Evolutionary conservation across 2,797 vertebrate genomes (phyloP).

Genomic region (Trachops cirrhosus): DNA sequence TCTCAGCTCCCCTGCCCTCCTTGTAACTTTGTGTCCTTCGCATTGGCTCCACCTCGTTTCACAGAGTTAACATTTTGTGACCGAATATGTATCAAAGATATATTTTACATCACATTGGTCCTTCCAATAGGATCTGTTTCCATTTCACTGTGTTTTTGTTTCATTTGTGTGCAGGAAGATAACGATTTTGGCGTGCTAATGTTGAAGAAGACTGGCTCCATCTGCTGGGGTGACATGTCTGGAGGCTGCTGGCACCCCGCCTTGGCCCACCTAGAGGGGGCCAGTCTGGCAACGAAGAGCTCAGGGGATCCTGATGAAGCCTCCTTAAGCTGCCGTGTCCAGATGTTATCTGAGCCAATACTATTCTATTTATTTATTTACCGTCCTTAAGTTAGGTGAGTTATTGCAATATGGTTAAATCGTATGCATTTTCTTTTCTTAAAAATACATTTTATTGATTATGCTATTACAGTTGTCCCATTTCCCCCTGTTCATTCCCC

Average conservation of each 20-base stretch:
- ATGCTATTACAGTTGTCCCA: too few relatives aligned
- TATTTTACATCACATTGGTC: not conserved
- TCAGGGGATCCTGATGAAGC: not conserved
- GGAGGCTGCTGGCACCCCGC: not conserved
- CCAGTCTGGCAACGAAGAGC: not conserved
- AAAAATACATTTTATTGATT: too few relatives aligned
- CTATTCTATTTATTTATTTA: not conserved
- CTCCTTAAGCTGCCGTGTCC: not conserved
- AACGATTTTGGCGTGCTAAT: not conserved
- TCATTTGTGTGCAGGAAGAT: not conserved
- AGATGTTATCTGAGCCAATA: not conserved
- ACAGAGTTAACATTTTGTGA: not conserved
- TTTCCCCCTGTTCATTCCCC: too few relatives aligned
- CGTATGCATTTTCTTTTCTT: not conserved
- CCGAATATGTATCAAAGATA: not conserved
- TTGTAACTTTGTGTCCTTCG: not conserved
- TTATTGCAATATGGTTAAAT: not conserved
- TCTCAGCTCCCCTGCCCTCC: too few relatives aligned
- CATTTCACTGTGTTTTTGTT: not conserved
- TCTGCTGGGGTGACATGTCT: not conserved
- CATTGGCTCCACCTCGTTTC: accelerated
- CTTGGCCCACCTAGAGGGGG: not conserved
- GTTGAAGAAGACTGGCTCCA: not conserved
- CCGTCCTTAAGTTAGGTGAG: not conserved
- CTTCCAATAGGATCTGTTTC: not conserved